Evolutionary conservation across 2,888 invertebrate genomes (phyloP).

Genomic region (Luperina testacea): DNA sequence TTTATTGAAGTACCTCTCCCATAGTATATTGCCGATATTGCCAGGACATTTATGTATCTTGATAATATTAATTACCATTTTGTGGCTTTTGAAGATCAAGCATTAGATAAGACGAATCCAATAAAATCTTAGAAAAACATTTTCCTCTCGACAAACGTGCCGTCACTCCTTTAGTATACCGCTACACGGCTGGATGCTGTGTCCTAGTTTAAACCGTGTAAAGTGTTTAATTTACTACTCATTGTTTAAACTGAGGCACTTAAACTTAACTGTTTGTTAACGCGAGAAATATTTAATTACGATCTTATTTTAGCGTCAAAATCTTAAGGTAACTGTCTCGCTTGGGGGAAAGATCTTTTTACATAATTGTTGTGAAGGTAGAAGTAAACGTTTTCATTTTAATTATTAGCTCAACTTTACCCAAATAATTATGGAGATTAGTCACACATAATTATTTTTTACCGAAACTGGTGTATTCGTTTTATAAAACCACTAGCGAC

Average conservation of each 20-base stretch:
- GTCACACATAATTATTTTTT: neutral
- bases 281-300: slow-evolving; percentile 35
- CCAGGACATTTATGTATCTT: neutral
- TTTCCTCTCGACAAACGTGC: slow-evolving; percentile 6
- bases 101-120: neutral
- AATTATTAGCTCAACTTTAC: neutral
- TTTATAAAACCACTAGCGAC: too few relatives aligned
- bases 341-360: neutral
- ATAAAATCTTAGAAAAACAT: neutral
- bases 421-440: neutral
- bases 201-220: slow-evolving; percentile 49
- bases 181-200: slow-evolving; percentile 3
- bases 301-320: slow-evolving; percentile 27
- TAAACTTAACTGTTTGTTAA: slow-evolving; percentile 53
- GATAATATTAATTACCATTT: neutral
- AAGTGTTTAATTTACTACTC: slow-evolving; percentile 57
- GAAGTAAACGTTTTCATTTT: neutral
- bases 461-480: neutral
- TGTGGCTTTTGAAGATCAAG: neutral
- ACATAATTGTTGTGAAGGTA: neutral
- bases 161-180: neutral
- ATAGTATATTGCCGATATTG: neutral
- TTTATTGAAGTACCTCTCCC: neutral
- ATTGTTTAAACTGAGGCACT: slow-evolving; percentile 50
- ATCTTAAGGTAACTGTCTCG: neutral